phyloP scores from a whole-genome alignment of 1,140 invertebrate species.

The Ceratina calcarata region DNA sequence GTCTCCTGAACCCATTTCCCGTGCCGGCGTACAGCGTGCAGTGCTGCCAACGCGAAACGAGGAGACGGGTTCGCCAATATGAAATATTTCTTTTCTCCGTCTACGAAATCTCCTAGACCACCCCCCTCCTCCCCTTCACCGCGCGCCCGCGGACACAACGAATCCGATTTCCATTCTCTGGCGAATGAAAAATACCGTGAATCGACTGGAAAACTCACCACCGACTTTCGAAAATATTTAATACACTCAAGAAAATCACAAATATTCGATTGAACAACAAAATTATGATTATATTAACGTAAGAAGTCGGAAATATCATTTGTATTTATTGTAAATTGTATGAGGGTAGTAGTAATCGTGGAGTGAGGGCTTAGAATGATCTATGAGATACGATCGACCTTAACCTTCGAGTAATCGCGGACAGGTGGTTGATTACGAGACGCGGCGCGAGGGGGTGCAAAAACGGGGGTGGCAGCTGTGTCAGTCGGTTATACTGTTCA shows the following conservation, averaged over 20 bases:
- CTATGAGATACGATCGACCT: constrained; percentile 52
- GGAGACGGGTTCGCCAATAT: constrained; percentile 65
- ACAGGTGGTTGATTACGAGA: constrained; percentile 68
- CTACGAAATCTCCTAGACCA: neutral
- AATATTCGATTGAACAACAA: neutral
- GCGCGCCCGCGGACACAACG: neutral
- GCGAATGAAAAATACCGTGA: neutral
- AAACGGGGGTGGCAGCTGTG: constrained; percentile 62
- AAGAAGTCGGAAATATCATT: neutral
- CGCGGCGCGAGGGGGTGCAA: constrained; percentile 54
- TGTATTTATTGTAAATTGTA: too few relatives aligned
- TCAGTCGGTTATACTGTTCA: constrained; percentile 75
- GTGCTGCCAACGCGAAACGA: constrained; percentile 70
- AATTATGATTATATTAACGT: too few relatives aligned
- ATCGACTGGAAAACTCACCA: neutral
- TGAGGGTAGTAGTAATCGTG: neutral
- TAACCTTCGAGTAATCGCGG: constrained; percentile 63
- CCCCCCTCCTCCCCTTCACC: too few relatives aligned
- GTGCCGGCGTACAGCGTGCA: constrained; percentile 66
- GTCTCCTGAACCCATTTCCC: constrained; percentile 73
- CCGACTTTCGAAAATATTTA: neutral
- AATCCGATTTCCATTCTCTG: constrained; percentile 27
- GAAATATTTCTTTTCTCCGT: constrained; percentile 42
- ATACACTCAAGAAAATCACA: neutral
- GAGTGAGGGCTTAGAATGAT: neutral